Evolutionary conservation across 2,797 vertebrate species (phyloP).

Genomic region (Tympanoctomys barrerae): DNA sequence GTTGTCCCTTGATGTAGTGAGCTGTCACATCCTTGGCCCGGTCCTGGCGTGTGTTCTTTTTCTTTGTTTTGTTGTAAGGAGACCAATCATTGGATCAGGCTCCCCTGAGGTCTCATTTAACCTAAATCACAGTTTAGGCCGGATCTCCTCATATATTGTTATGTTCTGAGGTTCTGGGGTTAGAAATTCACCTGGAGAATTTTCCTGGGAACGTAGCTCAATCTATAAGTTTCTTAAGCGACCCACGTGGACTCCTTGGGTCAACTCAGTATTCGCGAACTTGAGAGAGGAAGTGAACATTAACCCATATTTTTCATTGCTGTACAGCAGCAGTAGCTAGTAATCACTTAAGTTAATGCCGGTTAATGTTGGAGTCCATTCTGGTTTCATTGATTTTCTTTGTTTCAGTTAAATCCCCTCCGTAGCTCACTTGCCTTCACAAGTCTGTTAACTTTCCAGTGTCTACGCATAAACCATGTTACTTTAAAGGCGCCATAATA

Average conservation of each 20-base stretch:
- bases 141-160: not conserved
- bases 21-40: not conserved
- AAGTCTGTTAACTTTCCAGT: not conserved
- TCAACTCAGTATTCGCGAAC: conserved; percentile 18
- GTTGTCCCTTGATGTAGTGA: not conserved
- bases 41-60: not conserved
- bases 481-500: not conserved
- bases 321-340: not conserved
- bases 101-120: not conserved
- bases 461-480: not conserved
- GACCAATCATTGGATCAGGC: not conserved
- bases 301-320: not conserved
- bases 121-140: not conserved
- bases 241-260: not conserved
- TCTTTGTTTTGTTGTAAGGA: not conserved
- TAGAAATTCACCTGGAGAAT: not conserved
- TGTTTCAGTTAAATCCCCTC: conserved; percentile 48
- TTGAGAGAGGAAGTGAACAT: conserved; percentile 10
- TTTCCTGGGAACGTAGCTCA: not conserved
- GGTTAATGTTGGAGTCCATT: conserved; percentile 31
- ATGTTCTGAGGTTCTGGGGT: not conserved
- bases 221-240: not conserved
- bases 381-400: conserved; percentile 53
- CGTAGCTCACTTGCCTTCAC: conserved; percentile 21
- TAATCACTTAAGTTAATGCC: conserved; percentile 41